Conservation (phyloP, 2,888 invertebrate species). For the Chloromyia formosa region DNA sequence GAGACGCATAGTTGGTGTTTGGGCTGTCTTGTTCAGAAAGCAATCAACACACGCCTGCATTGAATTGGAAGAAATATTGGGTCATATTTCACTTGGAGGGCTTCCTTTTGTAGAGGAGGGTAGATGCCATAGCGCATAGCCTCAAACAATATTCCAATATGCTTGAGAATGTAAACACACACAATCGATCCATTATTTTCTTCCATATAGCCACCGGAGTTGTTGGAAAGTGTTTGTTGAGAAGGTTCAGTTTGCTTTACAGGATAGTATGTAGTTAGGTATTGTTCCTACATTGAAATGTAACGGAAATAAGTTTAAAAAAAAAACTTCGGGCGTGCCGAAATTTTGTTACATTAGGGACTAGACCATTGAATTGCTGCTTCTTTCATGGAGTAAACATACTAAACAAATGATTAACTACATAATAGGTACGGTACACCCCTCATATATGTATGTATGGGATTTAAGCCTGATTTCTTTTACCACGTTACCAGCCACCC, state of each 20-base stretch:
- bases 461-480: too few relatives aligned
- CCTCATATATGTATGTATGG: too few relatives aligned
- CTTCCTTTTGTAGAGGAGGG: slow-evolving; percentile 54
- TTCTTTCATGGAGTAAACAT: too few relatives aligned
- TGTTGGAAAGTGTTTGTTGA: neutral
- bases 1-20: slow-evolving; percentile 28
- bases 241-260: neutral
- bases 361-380: too few relatives aligned
- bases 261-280: too few relatives aligned
- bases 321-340: too few relatives aligned
- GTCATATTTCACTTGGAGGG: slow-evolving; percentile 63
- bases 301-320: neutral
- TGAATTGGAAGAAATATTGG: slow-evolving; percentile 52
- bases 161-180: neutral
- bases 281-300: too few relatives aligned
- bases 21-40: slow-evolving; percentile 13
- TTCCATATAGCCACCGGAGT: neutral
- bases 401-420: too few relatives aligned
- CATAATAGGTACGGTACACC: too few relatives aligned
- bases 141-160: slow-evolving; percentile 32
- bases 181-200: neutral
- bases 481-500: too few relatives aligned
- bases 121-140: slow-evolving; percentile 33
- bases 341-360: too few relatives aligned
- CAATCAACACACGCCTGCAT: slow-evolving; percentile 37